A percentile compares a stretch with the other conserved stretches of the same genome.
phyloP scores from a whole-genome alignment of 2,113 vertebrate genomes.

The Peucedramus taeniatus region DNA sequence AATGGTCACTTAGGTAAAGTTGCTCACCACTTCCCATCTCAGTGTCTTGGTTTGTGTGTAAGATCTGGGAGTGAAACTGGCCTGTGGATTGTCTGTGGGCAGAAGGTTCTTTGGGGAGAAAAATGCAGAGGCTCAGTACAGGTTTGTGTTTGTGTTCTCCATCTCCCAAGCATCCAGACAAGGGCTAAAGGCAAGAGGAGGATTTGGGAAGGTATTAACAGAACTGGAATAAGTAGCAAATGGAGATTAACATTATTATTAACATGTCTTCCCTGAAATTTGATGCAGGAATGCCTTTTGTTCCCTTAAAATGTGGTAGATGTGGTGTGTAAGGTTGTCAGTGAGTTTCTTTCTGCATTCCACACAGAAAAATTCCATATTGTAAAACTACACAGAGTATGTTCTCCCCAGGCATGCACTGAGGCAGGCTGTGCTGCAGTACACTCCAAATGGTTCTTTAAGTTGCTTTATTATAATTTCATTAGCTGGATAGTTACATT shows the following conservation, averaged over 20 bases:
- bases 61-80: neutral
- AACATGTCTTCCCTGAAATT: neutral
- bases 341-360: neutral
- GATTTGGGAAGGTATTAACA: neutral
- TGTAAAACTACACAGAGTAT: neutral
- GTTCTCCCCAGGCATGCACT: neutral
- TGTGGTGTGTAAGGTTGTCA: neutral
- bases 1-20: neutral
- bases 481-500: neutral
- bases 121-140: neutral
- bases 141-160: neutral
- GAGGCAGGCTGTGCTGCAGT: neutral
- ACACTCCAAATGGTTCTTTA: neutral
- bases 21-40: neutral
- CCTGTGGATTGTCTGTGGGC: neutral
- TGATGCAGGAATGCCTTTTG: neutral
- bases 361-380: neutral
- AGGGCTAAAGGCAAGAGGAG: neutral
- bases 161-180: neutral
- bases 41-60: neutral
- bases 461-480: neutral
- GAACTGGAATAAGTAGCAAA: neutral
- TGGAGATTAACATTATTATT: neutral
- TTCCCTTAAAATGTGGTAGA: neutral
- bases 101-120: neutral